phyloP scores from a whole-genome alignment of 2,113 vertebrate species.

The Rissa tridactyla region DNA sequence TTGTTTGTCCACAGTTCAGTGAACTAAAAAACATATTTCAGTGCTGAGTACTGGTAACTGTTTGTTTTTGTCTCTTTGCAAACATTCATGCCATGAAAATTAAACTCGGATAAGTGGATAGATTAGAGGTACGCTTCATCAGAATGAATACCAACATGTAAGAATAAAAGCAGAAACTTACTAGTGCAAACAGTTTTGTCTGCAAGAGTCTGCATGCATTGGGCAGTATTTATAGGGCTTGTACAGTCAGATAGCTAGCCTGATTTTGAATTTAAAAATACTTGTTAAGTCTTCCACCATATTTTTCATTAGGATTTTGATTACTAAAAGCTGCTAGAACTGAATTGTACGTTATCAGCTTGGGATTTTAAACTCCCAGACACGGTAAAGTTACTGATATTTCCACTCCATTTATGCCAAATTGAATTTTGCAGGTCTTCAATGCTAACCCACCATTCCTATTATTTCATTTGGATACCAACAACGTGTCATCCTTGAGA shows the following conservation, averaged over 20 bases:
- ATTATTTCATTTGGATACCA: background rate
- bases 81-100: background rate
- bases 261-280: background rate
- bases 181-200: background rate
- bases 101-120: background rate
- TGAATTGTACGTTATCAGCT: background rate
- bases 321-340: background rate
- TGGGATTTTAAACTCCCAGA: background rate
- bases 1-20: background rate
- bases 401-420: background rate
- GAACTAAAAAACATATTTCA: background rate
- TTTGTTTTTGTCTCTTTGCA: background rate
- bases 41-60: background rate
- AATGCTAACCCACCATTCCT: background rate
- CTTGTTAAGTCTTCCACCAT: background rate
- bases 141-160: background rate
- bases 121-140: background rate
- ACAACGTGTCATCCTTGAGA: background rate
- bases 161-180: background rate
- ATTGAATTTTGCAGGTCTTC: background rate
- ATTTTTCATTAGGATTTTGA: background rate
- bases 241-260: background rate
- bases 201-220: background rate
- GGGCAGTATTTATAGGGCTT: background rate
- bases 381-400: background rate